These are phyloP conservation scores for Istiophorus platypterus DNA, from an alignment of 2,113 vertebrate species.

Conservation along the genomic window DNA sequence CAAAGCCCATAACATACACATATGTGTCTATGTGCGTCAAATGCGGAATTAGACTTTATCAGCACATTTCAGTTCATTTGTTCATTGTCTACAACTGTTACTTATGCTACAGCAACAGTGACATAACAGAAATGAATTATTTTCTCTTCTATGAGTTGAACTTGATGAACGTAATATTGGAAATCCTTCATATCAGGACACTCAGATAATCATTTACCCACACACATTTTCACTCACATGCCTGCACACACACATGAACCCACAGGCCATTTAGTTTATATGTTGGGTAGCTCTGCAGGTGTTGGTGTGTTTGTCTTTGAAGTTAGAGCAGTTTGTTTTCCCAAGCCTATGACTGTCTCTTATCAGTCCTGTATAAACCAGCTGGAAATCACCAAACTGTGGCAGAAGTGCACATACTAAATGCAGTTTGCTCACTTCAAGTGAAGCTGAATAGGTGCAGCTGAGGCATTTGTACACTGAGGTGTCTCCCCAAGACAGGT, in stretches of 20 bases:
- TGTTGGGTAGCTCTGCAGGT: conserved; percentile 62
- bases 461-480: background rate
- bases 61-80: background rate
- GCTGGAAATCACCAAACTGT: conserved; percentile 64
- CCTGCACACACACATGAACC: conserved; percentile 25
- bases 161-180: background rate
- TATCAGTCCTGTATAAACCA: conserved; percentile 71
- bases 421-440: conserved; percentile 1
- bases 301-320: conserved; percentile 74
- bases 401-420: background rate
- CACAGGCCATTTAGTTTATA: conserved; percentile 26
- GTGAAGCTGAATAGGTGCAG: background rate
- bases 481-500: background rate
- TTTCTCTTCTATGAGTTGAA: background rate
- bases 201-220: background rate
- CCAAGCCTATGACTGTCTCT: conserved; percentile 62
- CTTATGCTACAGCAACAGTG: background rate
- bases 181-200: background rate
- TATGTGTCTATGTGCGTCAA: background rate
- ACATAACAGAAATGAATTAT: background rate
- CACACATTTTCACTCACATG: conserved; percentile 1
- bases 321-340: conserved; percentile 71
- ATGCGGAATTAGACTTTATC: background rate
- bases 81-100: background rate
- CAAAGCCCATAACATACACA: background rate